Base-by-base conservation (phyloP, 2,888 invertebrate species). In the Dichetophora obliterata region DNA sequence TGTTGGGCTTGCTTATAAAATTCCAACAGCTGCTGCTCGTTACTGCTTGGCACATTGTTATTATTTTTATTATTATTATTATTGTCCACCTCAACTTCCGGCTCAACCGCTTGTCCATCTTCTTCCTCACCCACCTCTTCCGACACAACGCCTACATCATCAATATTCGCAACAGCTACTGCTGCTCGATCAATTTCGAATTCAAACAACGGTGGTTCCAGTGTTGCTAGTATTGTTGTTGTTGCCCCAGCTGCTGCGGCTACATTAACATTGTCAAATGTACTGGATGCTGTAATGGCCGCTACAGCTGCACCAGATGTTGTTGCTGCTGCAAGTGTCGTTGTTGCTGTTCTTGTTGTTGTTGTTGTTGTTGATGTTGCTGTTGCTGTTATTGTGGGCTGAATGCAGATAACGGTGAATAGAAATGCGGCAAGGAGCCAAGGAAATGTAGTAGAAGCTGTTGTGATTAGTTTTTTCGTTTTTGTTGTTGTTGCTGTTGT, bases 1-100 rank as follows among this genome's bases (percentile, higher is more conserved):
- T 84, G 78, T 74, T 86, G 85, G 31, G 84, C 85, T 14, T 84
- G 82, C 31, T 85, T 84, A 75, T 87, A 87, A 73, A 82, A 86
- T 34, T 84, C 82, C 78, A 87, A 80, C 75, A 87, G 80, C 78
- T 83, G 83, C 24, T 81, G 77, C 66, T 81, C 81, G 77, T 79
- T 80, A 27, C 81, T 80, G 43, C 57, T 71, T 37, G 71, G 59
- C 57, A 37, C 57, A 43, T 59, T 71, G 71, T 59, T 57, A 34
- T 54, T 52, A 4, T 34, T n/a, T 16, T 54, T 73, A 50, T 31
- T 73, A n/a, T 63, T 73, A 61, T 72, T n/a, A n/a, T 63, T 73
- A 61, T 72, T n/a, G 43, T 59, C 63, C n/a, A 76, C 57, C 37
- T 14, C 65, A 8, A 37, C 65, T 19, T 16, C 66, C 37, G 16